Base-by-base conservation (phyloP, 2,888 invertebrate genomes). In the Ormyrus rosae region DNA sequence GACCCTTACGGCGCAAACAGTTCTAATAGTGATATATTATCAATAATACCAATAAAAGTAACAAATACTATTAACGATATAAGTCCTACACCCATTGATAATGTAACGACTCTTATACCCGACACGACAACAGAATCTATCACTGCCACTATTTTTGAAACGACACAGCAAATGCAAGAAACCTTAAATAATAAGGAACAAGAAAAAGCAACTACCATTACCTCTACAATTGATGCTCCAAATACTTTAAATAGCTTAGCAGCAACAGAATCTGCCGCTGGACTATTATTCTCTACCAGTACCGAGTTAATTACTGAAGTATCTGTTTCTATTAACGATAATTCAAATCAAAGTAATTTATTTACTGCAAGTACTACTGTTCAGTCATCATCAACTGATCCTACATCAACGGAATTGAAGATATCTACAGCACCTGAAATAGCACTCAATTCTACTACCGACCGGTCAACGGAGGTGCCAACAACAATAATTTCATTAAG, bases 21-120 rank as follows among this genome's bases (percentile, higher is more conserved):
- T 83, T 83, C 91, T 85, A 92, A 92, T 85, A 91, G 91, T 86
- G 88, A 91, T 86, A 88, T 84, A 84, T 84, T 85, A 81, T 82
- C 79, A 83, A 83, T 85, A 84, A 85, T 78, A 70, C 70, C 84
- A 83, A 83, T 81, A 80, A 82, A 82, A 69, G 70, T 80, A 84
- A 83, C 86, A 83, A 87, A 83, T 80, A 82, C 87, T 83, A 68
- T 68, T 70, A 81, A 71, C 48, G 65, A 81, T 46, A 67, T 58
- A 68, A 13, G 34, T 68, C 86, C 83, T 82, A 84, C 83, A 80
- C 84, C 77, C 81, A 85, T 85, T 83, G 87, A 87, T 83, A 86
- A 82, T 58, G 76, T 78, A 75, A 83, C 77, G 75, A 84, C 76
- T 53, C 77, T 58, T 51, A 61, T 70, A 72, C 80, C 84, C 81